A percentile compares a stretch with the other conserved stretches of the same genome.
Conservation (phyloP, 2,888 invertebrate genomes). For the Dilophus febrilis region DNA sequence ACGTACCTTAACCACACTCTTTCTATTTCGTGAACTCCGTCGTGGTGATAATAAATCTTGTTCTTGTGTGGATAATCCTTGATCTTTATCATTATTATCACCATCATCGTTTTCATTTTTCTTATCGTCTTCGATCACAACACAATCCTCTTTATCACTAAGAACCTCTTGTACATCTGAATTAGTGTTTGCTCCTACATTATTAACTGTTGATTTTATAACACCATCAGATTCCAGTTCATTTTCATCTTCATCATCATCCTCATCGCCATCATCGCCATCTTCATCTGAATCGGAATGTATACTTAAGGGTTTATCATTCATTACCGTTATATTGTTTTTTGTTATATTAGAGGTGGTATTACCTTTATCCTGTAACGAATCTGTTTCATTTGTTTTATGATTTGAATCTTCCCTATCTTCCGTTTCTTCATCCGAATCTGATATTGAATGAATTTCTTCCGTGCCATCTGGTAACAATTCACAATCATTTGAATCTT, state of each 20-base stretch:
- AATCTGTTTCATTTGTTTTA: background rate
- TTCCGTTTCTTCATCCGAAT: constrained; percentile 15
- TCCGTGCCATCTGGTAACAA: constrained; percentile 1
- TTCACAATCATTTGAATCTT: constrained; percentile 1
- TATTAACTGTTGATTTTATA: background rate
- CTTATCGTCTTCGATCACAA: constrained; percentile 35
- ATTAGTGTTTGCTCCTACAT: background rate
- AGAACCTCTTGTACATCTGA: constrained; percentile 26
- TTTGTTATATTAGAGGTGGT: background rate
- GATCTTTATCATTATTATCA: background rate
- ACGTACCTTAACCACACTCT: constrained; percentile 22
- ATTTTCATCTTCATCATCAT: constrained; percentile 8
- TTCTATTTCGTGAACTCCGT: constrained; percentile 27
- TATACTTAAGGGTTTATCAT: background rate
- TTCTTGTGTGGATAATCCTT: constrained; percentile 12
- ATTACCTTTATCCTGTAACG: background rate
- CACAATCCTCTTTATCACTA: constrained; percentile 34
- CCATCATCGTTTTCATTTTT: constrained; percentile 24
- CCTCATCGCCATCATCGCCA: constrained; percentile 15
- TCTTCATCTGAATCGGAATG: constrained; percentile 19
- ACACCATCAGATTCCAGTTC: constrained; percentile 8
- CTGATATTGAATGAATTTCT: constrained; percentile 8
- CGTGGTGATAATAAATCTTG: constrained; percentile 16
- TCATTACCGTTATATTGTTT: background rate
- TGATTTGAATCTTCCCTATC: constrained; percentile 10